Evolutionary conservation across 37 sponge, comb jelly and placozoan species (phyloP).

Genomic region (Dysidea cf. avara): DNA sequence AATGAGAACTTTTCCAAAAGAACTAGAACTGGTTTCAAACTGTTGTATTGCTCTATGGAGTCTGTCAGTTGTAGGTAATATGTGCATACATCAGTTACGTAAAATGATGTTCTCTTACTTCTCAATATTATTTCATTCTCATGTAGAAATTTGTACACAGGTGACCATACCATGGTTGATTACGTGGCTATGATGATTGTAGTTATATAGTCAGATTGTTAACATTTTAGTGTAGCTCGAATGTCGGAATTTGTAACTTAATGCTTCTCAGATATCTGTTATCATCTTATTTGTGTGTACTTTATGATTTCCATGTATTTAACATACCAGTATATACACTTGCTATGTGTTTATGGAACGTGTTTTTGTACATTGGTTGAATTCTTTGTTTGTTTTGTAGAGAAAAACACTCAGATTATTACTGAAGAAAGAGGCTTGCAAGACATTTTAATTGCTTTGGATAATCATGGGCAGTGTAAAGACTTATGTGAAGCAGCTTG

Average conservation of each 20-base stretch:
- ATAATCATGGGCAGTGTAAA: conserved; percentile 20
- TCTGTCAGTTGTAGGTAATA: conserved; percentile 57
- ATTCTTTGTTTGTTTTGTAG: conserved; percentile 6
- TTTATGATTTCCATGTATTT: no score
- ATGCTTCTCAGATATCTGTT: no score
- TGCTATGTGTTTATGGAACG: no score
- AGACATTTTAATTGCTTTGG: conserved; percentile 54
- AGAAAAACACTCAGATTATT: conserved; percentile 19
- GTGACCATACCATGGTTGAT: no score
- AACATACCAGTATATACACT: no score
- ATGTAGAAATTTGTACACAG: background rate
- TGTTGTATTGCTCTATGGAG: conserved; percentile 73
- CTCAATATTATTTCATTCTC: background rate
- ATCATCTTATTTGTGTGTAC: no score
- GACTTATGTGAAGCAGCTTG: conserved; percentile 61
- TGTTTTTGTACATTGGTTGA: no score
- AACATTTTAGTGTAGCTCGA: no score
- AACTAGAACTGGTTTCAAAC: conserved; percentile 48
- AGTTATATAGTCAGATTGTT: no score
- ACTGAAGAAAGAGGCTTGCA: conserved; percentile 57
- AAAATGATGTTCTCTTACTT: background rate
- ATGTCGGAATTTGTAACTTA: no score
- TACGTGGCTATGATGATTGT: no score
- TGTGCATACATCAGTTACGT: background rate
- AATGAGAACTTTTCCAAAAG: conserved; percentile 60